A percentile compares a stretch with the other conserved stretches of the same genome.
Conservation (phyloP, 2,888 invertebrate species). For the Choristoneura rosaceana region DNA sequence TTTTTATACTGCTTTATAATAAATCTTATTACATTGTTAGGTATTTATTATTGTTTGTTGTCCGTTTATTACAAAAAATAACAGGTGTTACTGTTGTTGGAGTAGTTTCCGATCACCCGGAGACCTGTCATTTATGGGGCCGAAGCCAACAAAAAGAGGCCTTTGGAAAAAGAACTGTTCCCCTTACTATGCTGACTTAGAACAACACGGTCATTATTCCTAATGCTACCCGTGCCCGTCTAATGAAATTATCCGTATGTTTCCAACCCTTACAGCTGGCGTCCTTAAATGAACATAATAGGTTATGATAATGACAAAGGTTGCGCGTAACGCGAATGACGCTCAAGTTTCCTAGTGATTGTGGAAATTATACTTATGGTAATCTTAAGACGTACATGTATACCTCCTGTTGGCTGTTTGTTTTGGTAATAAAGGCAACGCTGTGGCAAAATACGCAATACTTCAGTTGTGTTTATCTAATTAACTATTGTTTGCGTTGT, state of each 20-base stretch:
- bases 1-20: no score
- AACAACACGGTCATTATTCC: no score
- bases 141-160: no score
- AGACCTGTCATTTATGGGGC: no score
- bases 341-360: conserved; percentile 35
- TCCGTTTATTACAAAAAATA: no score
- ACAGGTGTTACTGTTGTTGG: no score
- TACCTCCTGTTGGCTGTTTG: conserved; percentile 7
- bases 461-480: neutral
- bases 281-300: conserved; percentile 63
- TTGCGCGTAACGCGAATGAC: conserved; percentile 51
- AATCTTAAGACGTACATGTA: conserved; percentile 12
- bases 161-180: no score
- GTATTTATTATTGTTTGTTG: no score
- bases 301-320: conserved; percentile 71
- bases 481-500: no score
- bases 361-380: conserved; percentile 34
- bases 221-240: neutral
- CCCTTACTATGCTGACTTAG: no score
- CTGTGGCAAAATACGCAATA: neutral
- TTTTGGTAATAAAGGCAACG: neutral
- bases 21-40: no score
- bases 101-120: no score
- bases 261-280: conserved; percentile 52
- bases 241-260: conserved; percentile 47